Evolutionary conservation across 30 jellyfish, hydroid and myxozoan species (phyloP), one percentile per base, ranked within the genome.

Genomic region (Rhopilema esculentum): DNA sequence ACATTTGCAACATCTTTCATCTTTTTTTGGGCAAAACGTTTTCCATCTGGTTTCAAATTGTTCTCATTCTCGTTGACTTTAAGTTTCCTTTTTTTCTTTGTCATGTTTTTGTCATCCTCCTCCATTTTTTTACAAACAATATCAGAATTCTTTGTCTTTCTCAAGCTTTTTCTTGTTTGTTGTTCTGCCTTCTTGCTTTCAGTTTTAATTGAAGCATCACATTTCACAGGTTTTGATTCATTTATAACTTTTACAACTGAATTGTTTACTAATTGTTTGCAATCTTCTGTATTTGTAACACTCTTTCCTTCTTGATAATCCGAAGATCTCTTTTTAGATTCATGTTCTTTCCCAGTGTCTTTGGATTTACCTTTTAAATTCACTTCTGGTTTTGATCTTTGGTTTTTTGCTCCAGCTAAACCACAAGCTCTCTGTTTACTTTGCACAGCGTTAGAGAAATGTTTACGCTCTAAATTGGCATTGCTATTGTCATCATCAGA

Each of bases 401-500:
- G n/a, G n/a, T n/a, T n/a, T n/a, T n/a, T n/a, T n/a, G n/a, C n/a
- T n/a, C n/a, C n/a, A n/a, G n/a, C n/a, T n/a, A n/a, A n/a, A n/a
- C n/a, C n/a, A n/a, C n/a, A n/a, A n/a, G n/a, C n/a, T n/a, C n/a
- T n/a, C n/a, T n/a, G n/a, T n/a, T n/a, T n/a, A n/a, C n/a, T n/a
- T n/a, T n/a, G n/a, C n/a, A n/a, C n/a, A n/a, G n/a, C n/a, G n/a
- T n/a, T n/a, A n/a, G n/a, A n/a, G n/a, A n/a, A n/a, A n/a, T n/a
- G n/a, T n/a, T n/a, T n/a, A n/a, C n/a, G n/a, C 57, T 88, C 67
- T 16, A 52, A 2, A 8, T 66, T 62, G 1, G 84, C 75, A 31
- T 50, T 75, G 30, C 62, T 30, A 33, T 40, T 25, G 19, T 88
- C 96, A 27, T 88, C 96, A 40, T 88, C 96, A 8, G 96, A 88